Evolutionary conservation across 2,888 invertebrate genomes (phyloP), one percentile per base, ranked within the genome.

Genomic region (Nesidiocoris tenuis): DNA sequence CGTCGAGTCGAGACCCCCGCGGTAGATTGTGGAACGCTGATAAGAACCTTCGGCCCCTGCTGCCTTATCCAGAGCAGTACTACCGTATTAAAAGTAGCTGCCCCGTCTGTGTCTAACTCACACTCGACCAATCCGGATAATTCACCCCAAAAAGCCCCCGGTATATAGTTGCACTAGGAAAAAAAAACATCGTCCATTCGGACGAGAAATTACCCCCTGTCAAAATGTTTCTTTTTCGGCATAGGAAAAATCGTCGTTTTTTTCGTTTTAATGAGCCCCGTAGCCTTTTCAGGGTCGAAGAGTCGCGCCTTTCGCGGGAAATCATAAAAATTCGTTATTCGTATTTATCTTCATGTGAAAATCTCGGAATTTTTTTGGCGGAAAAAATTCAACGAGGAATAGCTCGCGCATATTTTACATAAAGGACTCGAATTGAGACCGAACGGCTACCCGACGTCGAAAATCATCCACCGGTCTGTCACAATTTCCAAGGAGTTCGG

Each of bases 131-230:
- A 56, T 25, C 24, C 59, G 68, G 57, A 61, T 70, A 70, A 70
- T 59, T 70, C 70, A 70, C 70, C 70, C 67, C 22, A 54, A 39
- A 39, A 39, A n/a, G n/a, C 39, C 12, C 39, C 39, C 39, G 39
- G n/a, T n/a, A n/a, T 39, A 39, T 39, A 39, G 39, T 39, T 12
- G 39, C n/a, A 39, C 39, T 16, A 17, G 18, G 65, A 9, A 21
- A 54, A 66, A 66, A 56, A 67, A 56, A 65, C 39, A 19, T 5
- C 22, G 39, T 39, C 39, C 39, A 39, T 39, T 39, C 39, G 39
- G 39, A 7, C 39, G 3, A 39, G 55, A 67, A 67, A 67, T 67
- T 67, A 55, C 67, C 67, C 23, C 21, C 67, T 67, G 67, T 67
- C 67, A 56, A 67, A 19, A 39, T 12, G 39, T 39, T 39, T 12